Base-by-base conservation (phyloP, 92 coral and sea anemone species). In the Pocillopora grandis region DNA sequence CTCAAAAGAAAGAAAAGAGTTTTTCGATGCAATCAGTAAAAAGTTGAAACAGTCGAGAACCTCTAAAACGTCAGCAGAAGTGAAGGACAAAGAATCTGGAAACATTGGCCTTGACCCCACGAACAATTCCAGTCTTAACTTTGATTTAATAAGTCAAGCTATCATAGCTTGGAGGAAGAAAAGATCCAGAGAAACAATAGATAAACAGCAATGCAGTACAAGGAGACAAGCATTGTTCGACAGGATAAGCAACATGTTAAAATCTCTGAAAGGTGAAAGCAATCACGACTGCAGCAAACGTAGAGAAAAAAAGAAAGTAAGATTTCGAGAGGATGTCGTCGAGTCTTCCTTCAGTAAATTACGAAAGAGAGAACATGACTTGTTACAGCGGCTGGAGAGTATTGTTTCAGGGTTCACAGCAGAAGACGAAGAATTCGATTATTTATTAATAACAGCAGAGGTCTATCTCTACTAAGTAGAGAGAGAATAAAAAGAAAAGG, bases 351-450 rank as follows among this genome's bases (percentile, higher is more conserved):
- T 60, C 0, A 2, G 21, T 10, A 57, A 18, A 37, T 60, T 76
- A 61, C 16, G 16, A 12, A 18, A 4, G 56, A 61, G 19, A 17
- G 12, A 76, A 35, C 10, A 61, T 9, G 55, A 33, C 7, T 52
- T 76, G 3, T 58, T 31, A 5, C 21, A 59, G 23, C 14, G 66
- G 1, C 31, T 76, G 13, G 79, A 76, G 13, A 76, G 20, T 60
- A 61, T 76, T 18, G 58, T 76, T 33, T 68, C 33, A 16, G 80
- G 33, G 11, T 20, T 60, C 5, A 33, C 16, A 20, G 18, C 18
- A 11, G 80, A 76, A 31, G 80, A 76, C 35, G 80, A 76, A 5
- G n/a, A 48, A 9, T 61, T 76, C 36, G 27, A 33, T 9, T 17
- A 59, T 10, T 42, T 76, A 17, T 2, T 17, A 14, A 16, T 62